Percentiles rank a stretch among this genome's conserved stretches.
Evolutionary conservation across 2,888 invertebrate species (phyloP).

Genomic region (Hirtodrosophila alboralis): DNA sequence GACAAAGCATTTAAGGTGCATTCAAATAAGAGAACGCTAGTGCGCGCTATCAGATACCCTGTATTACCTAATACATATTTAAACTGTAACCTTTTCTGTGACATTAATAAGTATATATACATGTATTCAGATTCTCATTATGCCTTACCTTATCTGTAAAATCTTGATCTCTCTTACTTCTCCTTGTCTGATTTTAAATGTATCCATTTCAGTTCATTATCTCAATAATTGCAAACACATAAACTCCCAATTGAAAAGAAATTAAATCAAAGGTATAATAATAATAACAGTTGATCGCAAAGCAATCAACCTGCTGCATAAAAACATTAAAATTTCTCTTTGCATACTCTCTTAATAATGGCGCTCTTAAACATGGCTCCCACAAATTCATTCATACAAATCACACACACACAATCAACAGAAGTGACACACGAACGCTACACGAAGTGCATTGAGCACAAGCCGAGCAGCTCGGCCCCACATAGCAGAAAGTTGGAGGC

Average conservation of each 20-base stretch:
- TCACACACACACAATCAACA: not conserved
- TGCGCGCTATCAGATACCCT: too few species aligned
- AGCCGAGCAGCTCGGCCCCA: constrained; percentile 42
- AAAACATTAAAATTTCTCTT: constrained; percentile 7
- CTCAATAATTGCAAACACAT: constrained; percentile 6
- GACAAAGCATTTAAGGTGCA: too few species aligned
- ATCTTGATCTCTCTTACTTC: too few species aligned
- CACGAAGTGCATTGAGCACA: constrained; percentile 42
- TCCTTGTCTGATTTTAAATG: not conserved
- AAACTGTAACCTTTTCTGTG: too few species aligned
- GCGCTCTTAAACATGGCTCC: constrained; percentile 32
- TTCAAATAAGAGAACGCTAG: too few species aligned
- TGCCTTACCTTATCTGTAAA: too few species aligned
- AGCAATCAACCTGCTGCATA: constrained; percentile 53
- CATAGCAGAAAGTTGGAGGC: constrained; percentile 1
- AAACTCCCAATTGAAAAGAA: constrained; percentile 28
- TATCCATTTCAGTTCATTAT: too few species aligned
- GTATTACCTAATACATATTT: too few species aligned
- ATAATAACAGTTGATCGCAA: constrained; percentile 37
- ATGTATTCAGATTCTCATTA: too few species aligned
- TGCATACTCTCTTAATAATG: constrained; percentile 27
- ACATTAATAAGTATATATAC: too few species aligned
- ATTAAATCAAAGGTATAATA: constrained; percentile 32
- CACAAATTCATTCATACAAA: constrained; percentile 68
- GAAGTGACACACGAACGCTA: constrained; percentile 7